Evolutionary conservation across 2,888 invertebrate genomes (phyloP), one percentile per base, ranked within the genome.

Genomic region (Kuschelorhynchus macadamiae): DNA sequence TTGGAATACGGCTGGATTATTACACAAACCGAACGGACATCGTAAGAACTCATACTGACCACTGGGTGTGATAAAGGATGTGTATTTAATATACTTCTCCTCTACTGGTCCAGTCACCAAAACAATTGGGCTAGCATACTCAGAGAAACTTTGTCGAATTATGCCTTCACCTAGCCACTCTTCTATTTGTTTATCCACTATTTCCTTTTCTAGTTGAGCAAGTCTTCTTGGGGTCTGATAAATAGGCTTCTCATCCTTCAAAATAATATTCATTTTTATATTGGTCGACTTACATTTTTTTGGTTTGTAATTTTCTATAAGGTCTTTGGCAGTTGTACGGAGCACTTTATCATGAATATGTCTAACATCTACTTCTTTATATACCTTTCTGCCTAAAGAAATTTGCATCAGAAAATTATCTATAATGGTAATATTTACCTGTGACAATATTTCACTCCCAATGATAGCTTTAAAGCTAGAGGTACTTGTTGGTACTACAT

Each of bases 11-110:
- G 76, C 72, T 9, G 83, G 83, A 2, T 75, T 75, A 20, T 79
- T 81, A 30, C 77, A 80, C 1, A 83, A 55, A 2, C 83, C 83
- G 76, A 84, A 85, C 0, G 82, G 83, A 42, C 78, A 76, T 69
- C 71, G 77, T 12, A 77, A 50, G 67, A 83, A 82, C 71, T 84
- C 81, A 72, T 73, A 83, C 42, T 80, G 83, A 12, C 81, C 80
- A 70, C 75, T 73, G 2, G 71, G 80, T 3, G 78, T 80, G 1
- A 82, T 80, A 71, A 83, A 83, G 0, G 82, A 67, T 0, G 81
- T 82, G 53, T 80, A 82, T 70, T 79, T 79, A 2, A 42, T 7
- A 32, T 68, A 72, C 1, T 65, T 56, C 50, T 72, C 63, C n/a
- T 77, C 74, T 0, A 82, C 69, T 1, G 66, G 66, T 9, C 81